phyloP scores from a whole-genome alignment of 92 coral and sea anemone genomes.

The Umimayanthus chanpuru region DNA sequence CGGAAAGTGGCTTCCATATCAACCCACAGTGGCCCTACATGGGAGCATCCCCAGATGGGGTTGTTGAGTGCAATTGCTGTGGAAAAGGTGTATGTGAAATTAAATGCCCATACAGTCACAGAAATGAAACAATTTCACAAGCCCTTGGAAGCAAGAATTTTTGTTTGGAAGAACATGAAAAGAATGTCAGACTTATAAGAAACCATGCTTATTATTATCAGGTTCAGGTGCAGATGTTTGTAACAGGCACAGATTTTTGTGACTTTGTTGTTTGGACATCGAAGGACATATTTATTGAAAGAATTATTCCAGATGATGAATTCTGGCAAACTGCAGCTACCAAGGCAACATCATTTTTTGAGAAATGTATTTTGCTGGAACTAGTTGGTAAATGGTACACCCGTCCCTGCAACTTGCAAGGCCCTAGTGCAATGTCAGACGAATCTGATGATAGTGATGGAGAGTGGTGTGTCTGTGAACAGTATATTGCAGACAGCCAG shows the following conservation, averaged over 20 bases:
- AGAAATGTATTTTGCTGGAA: constrained; percentile 55
- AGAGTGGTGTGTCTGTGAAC: constrained; percentile 58
- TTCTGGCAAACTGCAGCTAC: constrained; percentile 35
- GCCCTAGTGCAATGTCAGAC: neutral
- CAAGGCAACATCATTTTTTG: constrained; percentile 46
- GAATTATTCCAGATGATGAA: constrained; percentile 50
- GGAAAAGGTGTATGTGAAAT: no score
- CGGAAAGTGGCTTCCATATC: no score
- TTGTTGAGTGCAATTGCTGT: no score
- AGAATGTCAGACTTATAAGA: neutral
- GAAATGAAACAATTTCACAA: constrained; percentile 1
- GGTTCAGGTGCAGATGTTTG: constrained; percentile 40
- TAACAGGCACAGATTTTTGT: constrained; percentile 37
- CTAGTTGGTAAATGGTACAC: constrained; percentile 52
- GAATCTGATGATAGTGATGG: constrained; percentile 42
- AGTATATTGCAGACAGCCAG: constrained; percentile 14
- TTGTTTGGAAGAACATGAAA: neutral
- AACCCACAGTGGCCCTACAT: no score
- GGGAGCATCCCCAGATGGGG: no score
- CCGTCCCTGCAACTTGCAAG: constrained; percentile 16
- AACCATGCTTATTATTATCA: constrained; percentile 10
- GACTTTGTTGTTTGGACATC: constrained; percentile 61
- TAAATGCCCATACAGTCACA: no score
- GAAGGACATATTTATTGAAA: constrained; percentile 29
- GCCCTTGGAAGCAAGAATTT: neutral